Base-by-base conservation (phyloP, 2,888 invertebrate genomes). In the Bursaphelenchus okinawaensis region DNA sequence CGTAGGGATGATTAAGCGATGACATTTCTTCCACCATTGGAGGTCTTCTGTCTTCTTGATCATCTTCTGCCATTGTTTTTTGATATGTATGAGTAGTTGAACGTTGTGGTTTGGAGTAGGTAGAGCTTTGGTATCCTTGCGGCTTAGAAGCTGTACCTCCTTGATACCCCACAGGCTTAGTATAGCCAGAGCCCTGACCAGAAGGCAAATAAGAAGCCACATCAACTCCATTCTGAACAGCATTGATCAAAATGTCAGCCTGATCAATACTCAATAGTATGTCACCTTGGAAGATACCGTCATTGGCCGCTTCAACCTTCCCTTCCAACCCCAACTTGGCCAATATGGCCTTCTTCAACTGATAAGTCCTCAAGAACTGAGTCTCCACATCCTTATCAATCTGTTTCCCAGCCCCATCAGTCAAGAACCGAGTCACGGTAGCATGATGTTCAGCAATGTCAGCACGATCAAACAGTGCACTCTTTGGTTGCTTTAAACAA, bases 211-310 rank as follows among this genome's bases (percentile, higher is more conserved):
- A 23, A 28, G 52, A 20, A n/a, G 26, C n/a, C 19, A 19, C 23
- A 7, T 51, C 26, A n/a, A 60, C 12, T 28, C 19, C 29, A 23
- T 67, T 29, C 64, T 71, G 50, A 67, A 81, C 65, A 54, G 78
- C 75, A 26, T 78, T 78, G 24, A 81, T 63, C 62, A 81, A 57
- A 23, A 72, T 70, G 52, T 79, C 75, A 6, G 79, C 73, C 56
- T 81, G 81, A 23, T 70, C 62, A 52, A 76, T 75, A 0, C 80
- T 81, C 0, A 81, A 69, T 4, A 81, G 69, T 19, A 80, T 66
- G 65, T 81, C 81, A 4, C 74, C 68, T 40, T 81, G 79, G 62
- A 77, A 81, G 0, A 77, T 73, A n/a, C 81, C 81, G 57, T 81
- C 75, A 58, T 81, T 77, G 16, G 67, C 73, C 3, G 81, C 75